These are phyloP conservation scores for Phoeniculus purpureus DNA, from an alignment of 2,797 vertebrate species.

Conservation along the genomic window DNA sequence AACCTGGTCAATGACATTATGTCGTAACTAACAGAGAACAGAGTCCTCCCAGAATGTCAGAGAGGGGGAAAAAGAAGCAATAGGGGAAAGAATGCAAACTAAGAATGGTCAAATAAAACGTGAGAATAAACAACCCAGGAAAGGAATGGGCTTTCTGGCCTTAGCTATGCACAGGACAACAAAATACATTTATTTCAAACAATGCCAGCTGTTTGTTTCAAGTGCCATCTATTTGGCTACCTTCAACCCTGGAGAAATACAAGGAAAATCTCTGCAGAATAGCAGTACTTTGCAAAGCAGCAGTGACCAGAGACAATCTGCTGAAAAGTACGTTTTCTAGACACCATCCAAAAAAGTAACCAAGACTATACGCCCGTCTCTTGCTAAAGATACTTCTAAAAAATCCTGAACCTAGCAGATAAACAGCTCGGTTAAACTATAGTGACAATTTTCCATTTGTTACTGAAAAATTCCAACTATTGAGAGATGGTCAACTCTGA, in stretches of 20 bases:
- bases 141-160: neutral
- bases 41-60: neutral
- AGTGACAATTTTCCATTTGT: neutral
- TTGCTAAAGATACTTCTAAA: neutral
- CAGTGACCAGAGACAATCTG: neutral
- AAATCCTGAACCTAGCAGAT: neutral
- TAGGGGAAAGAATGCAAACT: neutral
- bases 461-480: neutral
- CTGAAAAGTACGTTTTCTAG: neutral
- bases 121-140: neutral
- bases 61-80: neutral
- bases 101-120: neutral
- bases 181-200: neutral
- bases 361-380: neutral
- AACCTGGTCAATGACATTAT: neutral
- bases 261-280: slow-evolving; percentile 26
- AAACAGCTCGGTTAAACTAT: neutral
- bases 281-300: neutral
- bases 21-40: neutral
- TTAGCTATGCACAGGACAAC: neutral
- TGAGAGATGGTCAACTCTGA: neutral
- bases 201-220: neutral
- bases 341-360: neutral
- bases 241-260: neutral
- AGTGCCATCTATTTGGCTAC: neutral